Base-by-base conservation (phyloP, 2,113 vertebrate species). In the Caranx ignobilis region DNA sequence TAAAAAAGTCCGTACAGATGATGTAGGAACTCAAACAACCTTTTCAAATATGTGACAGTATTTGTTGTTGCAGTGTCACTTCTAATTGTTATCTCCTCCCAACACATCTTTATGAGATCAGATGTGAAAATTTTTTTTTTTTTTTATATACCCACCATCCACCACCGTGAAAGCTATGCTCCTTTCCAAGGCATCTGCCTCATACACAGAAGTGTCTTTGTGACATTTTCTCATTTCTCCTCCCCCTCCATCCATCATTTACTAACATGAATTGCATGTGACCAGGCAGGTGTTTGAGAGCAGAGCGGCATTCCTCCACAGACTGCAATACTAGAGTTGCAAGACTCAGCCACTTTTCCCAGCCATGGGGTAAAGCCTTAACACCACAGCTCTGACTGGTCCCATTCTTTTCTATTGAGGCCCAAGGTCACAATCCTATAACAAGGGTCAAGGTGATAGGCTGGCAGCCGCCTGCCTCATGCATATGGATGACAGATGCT, bases 371-470 rank as follows among this genome's bases (percentile, higher is more conserved):
- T 93, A 91, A 92, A 88, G 76, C 81, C 81, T 54, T n/a, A 78
- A 76, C 54, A 71, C 56, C 35, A 4, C 68, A 54, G 78, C 81
- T 79, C n/a, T 82, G 85, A 81, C 75, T 70, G 74, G 77, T 87
- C 79, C 81, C 84, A 84, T 93, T 91, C 90, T 90, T 81, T 79
- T 66, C 79, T 75, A 90, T 82, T 88, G 83, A 88, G 86, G 74
- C 82, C 75, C 75, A 83, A 91, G 92, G 93, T 91, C 91, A 86
- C 81, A 87, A 82, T 73, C 81, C 87, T 85, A 82, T 71, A 68
- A 83, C 89, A 78, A 78, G 91, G 94, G 93, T 94, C 93, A 93
- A 94, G 91, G 92, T 93, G 90, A 89, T 71, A 87, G 90, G 84
- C 82, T 84, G 85, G 66, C 89, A 84, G 78, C 80, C 64, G 75